Evolutionary conservation across 1,140 invertebrate species (phyloP).

Genomic region (Dolichoris vasculosae): DNA sequence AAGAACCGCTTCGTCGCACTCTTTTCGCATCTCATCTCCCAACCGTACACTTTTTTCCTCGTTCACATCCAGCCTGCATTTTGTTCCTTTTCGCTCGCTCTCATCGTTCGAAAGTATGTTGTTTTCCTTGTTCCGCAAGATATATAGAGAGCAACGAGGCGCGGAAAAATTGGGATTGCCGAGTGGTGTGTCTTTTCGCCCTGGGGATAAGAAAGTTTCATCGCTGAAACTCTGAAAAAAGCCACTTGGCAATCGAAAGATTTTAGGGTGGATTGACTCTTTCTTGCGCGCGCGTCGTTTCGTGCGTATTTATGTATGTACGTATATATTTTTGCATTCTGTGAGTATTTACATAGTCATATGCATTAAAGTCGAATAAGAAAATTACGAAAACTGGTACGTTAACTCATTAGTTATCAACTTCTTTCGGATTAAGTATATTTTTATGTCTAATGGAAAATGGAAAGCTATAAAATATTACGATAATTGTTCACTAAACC

Average conservation of each 20-base stretch:
- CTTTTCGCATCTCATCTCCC: constrained; percentile 46
- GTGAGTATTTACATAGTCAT: too few relatives aligned
- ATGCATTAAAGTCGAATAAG: too few relatives aligned
- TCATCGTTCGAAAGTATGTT: neutral
- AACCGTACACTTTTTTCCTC: constrained; percentile 26
- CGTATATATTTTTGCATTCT: too few relatives aligned
- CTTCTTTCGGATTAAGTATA: too few relatives aligned
- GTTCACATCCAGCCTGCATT: neutral
- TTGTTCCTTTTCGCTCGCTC: constrained; percentile 10
- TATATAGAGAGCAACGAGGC: neutral
- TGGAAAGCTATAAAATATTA: too few relatives aligned
- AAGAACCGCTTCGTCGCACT: neutral
- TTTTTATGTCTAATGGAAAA: too few relatives aligned
- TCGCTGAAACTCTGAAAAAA: constrained; percentile 43
- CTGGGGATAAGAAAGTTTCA: constrained; percentile 49
- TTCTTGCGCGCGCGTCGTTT: neutral
- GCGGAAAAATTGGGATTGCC: constrained; percentile 45
- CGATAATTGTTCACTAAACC: too few relatives aligned
- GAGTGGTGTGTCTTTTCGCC: constrained; percentile 27
- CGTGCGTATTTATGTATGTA: too few relatives aligned
- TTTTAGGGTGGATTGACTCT: constrained; percentile 33
- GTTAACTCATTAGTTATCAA: too few relatives aligned
- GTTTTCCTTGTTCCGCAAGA: constrained; percentile 27
- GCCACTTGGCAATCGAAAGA: constrained; percentile 31
- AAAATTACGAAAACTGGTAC: too few relatives aligned